A percentile compares a stretch with the other conserved stretches of the same genome.
These are phyloP conservation scores for Drosophila prostipennis DNA, from an alignment of 2,888 invertebrate species.

Conservation along the genomic window DNA sequence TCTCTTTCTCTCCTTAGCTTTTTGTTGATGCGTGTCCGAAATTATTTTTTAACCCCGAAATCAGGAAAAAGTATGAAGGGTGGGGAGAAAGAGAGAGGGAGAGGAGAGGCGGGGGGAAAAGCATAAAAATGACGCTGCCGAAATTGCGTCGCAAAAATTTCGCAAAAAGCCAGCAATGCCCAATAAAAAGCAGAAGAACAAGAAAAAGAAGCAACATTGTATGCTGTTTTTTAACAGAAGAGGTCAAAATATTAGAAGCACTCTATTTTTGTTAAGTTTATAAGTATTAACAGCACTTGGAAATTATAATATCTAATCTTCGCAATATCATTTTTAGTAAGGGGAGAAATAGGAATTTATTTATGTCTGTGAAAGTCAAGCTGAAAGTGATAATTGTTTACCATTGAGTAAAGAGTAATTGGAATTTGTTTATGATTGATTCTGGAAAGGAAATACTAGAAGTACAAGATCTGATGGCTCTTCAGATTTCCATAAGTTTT, in stretches of 20 bases:
- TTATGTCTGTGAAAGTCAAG: not conserved
- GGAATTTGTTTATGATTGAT: not conserved
- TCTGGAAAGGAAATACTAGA: not conserved
- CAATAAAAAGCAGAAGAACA: constrained; percentile 21
- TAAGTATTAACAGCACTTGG: no score
- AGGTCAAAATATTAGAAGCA: constrained; percentile 13
- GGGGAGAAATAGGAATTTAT: no score
- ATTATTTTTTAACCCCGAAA: constrained; percentile 28
- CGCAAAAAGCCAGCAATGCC: constrained; percentile 36
- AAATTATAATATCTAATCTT: no score
- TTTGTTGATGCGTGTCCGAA: constrained; percentile 20
- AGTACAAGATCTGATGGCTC: no score
- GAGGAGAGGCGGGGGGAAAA: constrained; percentile 10
- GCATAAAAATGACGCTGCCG: constrained; percentile 49
- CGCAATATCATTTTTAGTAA: no score
- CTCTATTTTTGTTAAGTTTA: not conserved
- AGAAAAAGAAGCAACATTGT: constrained; percentile 35
- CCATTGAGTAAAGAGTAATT: not conserved
- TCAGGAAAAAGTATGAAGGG: not conserved
- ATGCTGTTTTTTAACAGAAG: constrained; percentile 37
- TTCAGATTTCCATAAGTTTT: no score
- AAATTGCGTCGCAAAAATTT: constrained; percentile 72
- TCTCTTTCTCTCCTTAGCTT: constrained; percentile 10
- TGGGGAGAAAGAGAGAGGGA: not conserved
- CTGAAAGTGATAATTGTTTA: not conserved